Evolutionary conservation across 2,888 invertebrate genomes (phyloP).

Genomic region (Erebia ligea): DNA sequence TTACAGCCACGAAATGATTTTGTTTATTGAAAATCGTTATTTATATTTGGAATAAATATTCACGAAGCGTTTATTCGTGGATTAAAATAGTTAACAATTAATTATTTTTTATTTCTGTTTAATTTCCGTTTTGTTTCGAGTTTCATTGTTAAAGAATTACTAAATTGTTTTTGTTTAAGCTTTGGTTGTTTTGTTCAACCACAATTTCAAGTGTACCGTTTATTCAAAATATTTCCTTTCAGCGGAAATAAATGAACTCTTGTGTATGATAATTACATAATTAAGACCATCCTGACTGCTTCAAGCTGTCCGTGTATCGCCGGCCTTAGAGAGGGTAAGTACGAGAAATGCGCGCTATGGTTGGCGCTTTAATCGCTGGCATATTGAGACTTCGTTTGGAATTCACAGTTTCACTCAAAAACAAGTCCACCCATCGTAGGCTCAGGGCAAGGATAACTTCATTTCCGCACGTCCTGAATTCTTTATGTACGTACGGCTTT

Average conservation of each 20-base stretch:
- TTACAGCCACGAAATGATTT: constrained; percentile 12
- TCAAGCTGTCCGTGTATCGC: too few relatives aligned
- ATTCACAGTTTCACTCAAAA: constrained; percentile 7
- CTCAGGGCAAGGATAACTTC: constrained; percentile 40
- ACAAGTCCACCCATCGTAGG: constrained; percentile 22
- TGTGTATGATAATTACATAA: too few relatives aligned
- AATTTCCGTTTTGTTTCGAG: not conserved
- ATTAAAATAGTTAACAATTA: constrained; percentile 11
- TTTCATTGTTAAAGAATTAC: not conserved
- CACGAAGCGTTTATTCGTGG: constrained; percentile 3
- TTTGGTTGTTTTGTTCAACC: not conserved
- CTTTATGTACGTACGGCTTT: constrained; percentile 40
- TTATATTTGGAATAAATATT: constrained; percentile 15
- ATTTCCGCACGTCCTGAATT: constrained; percentile 40
- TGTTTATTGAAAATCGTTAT: constrained; percentile 11
- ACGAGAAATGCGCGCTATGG: not conserved
- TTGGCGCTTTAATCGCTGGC: not conserved
- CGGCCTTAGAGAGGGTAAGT: too few relatives aligned
- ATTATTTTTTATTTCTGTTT: constrained; percentile 6
- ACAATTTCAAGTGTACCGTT: not conserved
- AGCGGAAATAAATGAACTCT: too few relatives aligned
- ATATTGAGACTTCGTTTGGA: not conserved
- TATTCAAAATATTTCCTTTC: not conserved
- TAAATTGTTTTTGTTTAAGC: not conserved
- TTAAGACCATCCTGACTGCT: too few relatives aligned